phyloP scores from a whole-genome alignment of 2,797 vertebrate species.

The Gallinago stenura region DNA sequence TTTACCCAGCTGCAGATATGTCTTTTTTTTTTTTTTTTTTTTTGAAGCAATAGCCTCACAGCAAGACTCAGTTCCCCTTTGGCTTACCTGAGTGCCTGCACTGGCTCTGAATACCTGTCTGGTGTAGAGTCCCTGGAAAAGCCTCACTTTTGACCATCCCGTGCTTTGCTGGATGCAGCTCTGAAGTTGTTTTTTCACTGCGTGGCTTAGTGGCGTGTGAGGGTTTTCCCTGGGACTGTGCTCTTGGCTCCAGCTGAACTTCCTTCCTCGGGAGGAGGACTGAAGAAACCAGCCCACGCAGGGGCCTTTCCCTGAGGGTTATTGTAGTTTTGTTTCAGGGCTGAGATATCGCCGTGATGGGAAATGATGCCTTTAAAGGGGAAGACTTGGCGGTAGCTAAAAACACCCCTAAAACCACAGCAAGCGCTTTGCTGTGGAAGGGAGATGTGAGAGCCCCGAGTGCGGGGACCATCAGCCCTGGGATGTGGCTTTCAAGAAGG shows the following conservation, averaged over 20 bases:
- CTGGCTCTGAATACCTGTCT: not conserved
- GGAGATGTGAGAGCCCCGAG: accelerated
- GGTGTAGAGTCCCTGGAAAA: not conserved
- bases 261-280: not conserved
- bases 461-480: not conserved
- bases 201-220: accelerated
- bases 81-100: not conserved
- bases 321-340: not conserved
- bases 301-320: not conserved
- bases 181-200: not conserved
- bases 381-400: not conserved
- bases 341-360: not conserved
- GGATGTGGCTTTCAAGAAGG: not conserved
- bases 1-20: not conserved
- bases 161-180: not conserved
- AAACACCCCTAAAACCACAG: not conserved
- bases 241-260: not conserved
- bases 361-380: not conserved
- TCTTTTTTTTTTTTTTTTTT: no score
- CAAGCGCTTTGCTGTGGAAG: not conserved
- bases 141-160: not conserved
- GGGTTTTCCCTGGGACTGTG: not conserved
- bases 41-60: not conserved
- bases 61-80: not conserved
- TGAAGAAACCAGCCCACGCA: not conserved